Evolutionary conservation across 2,888 invertebrate species (phyloP), one percentile per base, ranked within the genome.

Genomic region (Pseudococcus jackbeardsleyi): DNA sequence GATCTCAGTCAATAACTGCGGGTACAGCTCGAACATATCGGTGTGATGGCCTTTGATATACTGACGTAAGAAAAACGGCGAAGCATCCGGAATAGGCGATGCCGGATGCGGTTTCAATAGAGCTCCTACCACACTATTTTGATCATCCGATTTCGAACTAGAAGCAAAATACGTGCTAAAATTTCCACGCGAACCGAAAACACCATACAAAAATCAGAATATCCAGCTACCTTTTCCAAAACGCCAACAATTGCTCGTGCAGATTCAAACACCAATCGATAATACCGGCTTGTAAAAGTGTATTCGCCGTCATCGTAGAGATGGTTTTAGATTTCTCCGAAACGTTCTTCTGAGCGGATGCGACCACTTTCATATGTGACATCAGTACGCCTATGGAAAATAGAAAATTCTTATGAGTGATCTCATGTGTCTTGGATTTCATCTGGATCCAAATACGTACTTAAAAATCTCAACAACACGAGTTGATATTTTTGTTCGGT

Each of bases 1-100:
- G 94, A 99, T 97, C 93, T 99, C 99, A 88, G 99, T 98, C 39
- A 99, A 93, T n/a, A 99, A 93, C 90, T 97, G 96, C 12, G 97
- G 96, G 92, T 98, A 98, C 89, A 96, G 96, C 91, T 98, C 96
- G 91, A 99, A 98, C 50, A 99, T 96, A 91, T 99, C 98, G 85
- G 95, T 94, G 0, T 96, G 95, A 91, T 98, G 97, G 86, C 96
- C 95, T 92, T 97, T 98, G 59, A 98, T 96, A 91, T 98, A 98
- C 91, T 97, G 97, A 90, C 96, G 94, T 87, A 96, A 93, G 93
- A 99, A 99, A 92, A 99, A 97, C 12, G 98, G 98, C 8, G 97
- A 96, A 96, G 98, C 97, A 91, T 99, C 98, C 0, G 98, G 98
- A 82, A 96, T 94, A 0, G 97, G 95, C 54, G 95, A 94, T 0